These are phyloP conservation scores for Cyanistes caeruleus DNA, from an alignment of 2,113 vertebrate genomes.

Conservation along the genomic window DNA sequence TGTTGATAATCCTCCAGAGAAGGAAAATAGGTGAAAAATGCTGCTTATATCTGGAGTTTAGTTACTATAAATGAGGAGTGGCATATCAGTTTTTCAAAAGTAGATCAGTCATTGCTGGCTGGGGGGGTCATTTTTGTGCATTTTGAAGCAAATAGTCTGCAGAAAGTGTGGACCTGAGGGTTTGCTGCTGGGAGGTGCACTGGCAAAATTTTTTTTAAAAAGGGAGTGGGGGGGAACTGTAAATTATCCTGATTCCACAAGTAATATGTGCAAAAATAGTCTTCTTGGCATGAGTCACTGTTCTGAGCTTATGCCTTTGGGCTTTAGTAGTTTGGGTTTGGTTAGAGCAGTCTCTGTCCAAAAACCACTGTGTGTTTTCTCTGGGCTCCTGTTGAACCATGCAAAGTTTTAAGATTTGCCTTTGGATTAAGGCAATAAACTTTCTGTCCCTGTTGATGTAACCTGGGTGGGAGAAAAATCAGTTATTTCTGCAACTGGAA, in stretches of 20 bases:
- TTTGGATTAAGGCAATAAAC: neutral
- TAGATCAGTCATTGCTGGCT: neutral
- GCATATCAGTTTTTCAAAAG: neutral
- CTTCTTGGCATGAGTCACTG: neutral
- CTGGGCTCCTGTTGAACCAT: neutral
- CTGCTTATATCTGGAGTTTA: neutral
- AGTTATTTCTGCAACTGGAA: neutral
- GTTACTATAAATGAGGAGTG: neutral
- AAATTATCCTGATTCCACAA: neutral
- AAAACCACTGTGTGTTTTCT: neutral
- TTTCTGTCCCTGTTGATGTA: neutral
- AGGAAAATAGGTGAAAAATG: neutral
- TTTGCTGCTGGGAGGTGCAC: neutral
- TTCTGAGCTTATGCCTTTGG: neutral
- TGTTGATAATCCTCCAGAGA: neutral
- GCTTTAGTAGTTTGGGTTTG: neutral
- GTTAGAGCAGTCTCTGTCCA: neutral
- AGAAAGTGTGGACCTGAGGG: neutral
- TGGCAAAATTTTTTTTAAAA: too few relatives aligned
- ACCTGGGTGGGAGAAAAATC: neutral
- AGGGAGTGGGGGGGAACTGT: neutral
- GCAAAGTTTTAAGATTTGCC: neutral
- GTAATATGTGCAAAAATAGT: neutral
- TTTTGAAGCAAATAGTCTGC: neutral
- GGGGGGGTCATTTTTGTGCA: neutral